These are phyloP conservation scores for Phymatocera aterrima DNA, from an alignment of 2,888 invertebrate species.

Conservation along the genomic window DNA sequence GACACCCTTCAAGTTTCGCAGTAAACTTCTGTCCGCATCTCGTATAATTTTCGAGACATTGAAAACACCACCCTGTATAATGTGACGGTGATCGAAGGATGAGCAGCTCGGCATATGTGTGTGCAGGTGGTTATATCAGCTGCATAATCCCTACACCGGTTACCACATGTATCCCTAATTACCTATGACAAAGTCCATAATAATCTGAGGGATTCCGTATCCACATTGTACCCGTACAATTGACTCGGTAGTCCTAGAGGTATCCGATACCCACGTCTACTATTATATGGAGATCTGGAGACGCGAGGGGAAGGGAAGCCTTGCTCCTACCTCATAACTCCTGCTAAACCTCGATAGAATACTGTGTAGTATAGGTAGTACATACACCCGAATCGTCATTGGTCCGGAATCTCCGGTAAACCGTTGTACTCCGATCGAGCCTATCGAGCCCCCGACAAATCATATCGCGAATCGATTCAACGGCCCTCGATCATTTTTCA, in stretches of 20 bases:
- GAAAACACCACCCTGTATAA: no score
- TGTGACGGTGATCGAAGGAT: constrained; percentile 7
- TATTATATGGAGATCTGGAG: background rate
- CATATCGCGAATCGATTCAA: background rate
- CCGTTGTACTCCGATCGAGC: background rate
- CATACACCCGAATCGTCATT: background rate
- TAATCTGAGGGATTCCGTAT: constrained; percentile 42
- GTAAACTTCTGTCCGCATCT: no score
- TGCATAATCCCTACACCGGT: constrained; percentile 43
- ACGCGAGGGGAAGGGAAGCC: background rate
- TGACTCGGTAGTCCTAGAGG: constrained; percentile 29
- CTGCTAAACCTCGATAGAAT: constrained; percentile 3
- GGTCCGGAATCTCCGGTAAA: background rate
- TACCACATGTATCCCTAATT: constrained; percentile 41
- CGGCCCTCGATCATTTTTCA: no score
- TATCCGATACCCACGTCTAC: background rate
- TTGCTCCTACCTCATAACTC: background rate
- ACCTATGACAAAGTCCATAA: constrained; percentile 46
- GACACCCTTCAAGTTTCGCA: no score
- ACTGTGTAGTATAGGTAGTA: no score
- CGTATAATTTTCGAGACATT: no score
- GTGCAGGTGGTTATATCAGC: constrained; percentile 33
- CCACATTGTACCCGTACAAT: constrained; percentile 24
- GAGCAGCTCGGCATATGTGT: background rate
- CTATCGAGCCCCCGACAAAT: no score